Evolutionary conservation across 2,113 vertebrate genomes (phyloP).

Genomic region (Halichoeres trimaculatus): DNA sequence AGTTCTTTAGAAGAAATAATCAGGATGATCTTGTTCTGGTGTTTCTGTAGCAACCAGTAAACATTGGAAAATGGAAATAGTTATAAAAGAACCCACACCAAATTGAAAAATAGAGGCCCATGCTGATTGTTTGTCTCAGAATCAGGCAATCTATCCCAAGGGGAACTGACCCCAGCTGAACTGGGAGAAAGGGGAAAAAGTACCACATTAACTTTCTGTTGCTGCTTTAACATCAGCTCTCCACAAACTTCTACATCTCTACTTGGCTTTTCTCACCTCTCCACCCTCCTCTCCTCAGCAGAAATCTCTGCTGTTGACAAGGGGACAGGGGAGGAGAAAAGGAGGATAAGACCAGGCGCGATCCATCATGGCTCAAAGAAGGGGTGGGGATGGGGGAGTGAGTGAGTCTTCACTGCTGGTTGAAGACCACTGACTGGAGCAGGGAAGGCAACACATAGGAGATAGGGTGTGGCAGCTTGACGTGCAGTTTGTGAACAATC

Average conservation of each 20-base stretch:
- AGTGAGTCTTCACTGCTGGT: conserved; percentile 33
- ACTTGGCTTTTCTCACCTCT: conserved; percentile 4
- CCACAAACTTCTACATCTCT: background rate
- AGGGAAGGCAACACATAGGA: conserved; percentile 22
- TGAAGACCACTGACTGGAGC: conserved; percentile 53
- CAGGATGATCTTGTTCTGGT: background rate
- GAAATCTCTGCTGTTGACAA: conserved; percentile 36
- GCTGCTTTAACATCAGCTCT: background rate
- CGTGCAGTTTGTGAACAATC: conserved; percentile 41
- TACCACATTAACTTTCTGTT: no score
- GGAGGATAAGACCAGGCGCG: conserved; percentile 53
- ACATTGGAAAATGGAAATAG: background rate
- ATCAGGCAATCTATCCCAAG: background rate
- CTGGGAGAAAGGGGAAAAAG: background rate
- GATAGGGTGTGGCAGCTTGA: conserved; percentile 38
- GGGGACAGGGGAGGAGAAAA: conserved; percentile 17
- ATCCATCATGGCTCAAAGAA: conserved; percentile 49
- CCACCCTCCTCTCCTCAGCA: background rate
- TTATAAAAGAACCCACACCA: conserved; percentile 3
- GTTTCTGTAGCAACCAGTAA: conserved; percentile 1
- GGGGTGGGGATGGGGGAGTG: conserved; percentile 24
- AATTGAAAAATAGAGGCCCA: background rate
- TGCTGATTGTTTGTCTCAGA: background rate
- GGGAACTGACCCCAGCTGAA: background rate
- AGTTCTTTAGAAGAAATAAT: background rate